Conservation (phyloP, 2,888 invertebrate species). For the Eueremaeus valkanovi region DNA sequence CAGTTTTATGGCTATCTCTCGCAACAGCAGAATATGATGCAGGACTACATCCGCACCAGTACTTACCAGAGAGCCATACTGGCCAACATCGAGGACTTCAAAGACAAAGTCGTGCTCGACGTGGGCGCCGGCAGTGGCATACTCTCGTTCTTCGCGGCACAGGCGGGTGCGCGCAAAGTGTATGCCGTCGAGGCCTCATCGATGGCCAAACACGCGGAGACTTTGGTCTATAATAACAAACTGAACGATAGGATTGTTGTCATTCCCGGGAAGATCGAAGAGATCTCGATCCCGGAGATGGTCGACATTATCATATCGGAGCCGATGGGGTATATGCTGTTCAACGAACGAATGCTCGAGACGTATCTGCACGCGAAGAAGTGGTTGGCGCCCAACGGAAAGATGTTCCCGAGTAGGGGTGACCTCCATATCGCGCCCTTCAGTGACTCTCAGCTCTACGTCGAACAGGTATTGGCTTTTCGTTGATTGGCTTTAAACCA, state of each 20-base stretch:
- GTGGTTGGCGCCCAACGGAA: slow-evolving; percentile 80
- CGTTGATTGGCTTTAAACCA: background rate
- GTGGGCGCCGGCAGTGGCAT: slow-evolving; percentile 99
- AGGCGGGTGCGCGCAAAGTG: slow-evolving; percentile 92
- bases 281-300: slow-evolving; percentile 87
- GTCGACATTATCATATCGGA: slow-evolving; percentile 98
- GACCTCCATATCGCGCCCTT: slow-evolving; percentile 97
- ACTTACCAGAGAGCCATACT: slow-evolving; percentile 97
- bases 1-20: slow-evolving; percentile 97
- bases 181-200: slow-evolving; percentile 99
- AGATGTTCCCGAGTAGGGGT: slow-evolving; percentile 96
- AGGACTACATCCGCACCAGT: slow-evolving; percentile 96
- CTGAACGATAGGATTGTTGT: slow-evolving; percentile 82
- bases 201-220: slow-evolving; percentile 93
- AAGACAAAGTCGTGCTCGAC: slow-evolving; percentile 76
- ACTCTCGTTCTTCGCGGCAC: slow-evolving; percentile 94
- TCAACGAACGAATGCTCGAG: slow-evolving; percentile 98
- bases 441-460: slow-evolving; percentile 92
- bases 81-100: slow-evolving; percentile 86
- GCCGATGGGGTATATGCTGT: slow-evolving; percentile 99
- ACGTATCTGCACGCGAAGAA: slow-evolving; percentile 97
- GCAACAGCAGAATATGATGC: slow-evolving; percentile 99
- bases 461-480: slow-evolving; percentile 63
- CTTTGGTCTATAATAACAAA: slow-evolving; percentile 81
- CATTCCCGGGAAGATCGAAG: slow-evolving; percentile 96